Conservation (phyloP, 2,797 vertebrate genomes). For the Ctenochaetus hawaiiensis region DNA sequence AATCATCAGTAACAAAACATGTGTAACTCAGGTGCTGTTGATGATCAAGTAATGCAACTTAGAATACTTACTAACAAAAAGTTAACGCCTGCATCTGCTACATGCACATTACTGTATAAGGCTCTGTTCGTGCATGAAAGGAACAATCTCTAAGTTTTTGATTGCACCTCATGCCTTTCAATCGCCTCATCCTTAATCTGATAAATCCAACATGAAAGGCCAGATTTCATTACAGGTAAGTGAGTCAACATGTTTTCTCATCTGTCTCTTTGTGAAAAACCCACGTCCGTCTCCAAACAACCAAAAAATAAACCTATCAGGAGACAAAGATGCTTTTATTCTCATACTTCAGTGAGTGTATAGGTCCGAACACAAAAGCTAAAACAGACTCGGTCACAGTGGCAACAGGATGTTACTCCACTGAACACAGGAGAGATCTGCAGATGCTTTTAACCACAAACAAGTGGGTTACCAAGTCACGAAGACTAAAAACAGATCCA, state of each 20-base stretch:
- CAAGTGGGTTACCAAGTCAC: slow-evolving; percentile 73
- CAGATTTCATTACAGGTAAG: neutral
- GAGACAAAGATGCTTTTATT: neutral
- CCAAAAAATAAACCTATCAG: neutral
- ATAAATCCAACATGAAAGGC: neutral
- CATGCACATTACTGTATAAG: too few species aligned
- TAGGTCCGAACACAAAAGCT: slow-evolving; percentile 1
- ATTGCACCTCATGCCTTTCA: too few species aligned
- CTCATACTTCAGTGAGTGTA: neutral
- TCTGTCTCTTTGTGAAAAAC: neutral
- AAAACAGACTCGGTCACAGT: neutral
- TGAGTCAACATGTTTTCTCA: neutral
- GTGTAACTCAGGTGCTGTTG: too few species aligned
- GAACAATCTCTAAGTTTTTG: too few species aligned
- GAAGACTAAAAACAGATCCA: slow-evolving; percentile 35
- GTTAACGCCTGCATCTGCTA: too few species aligned
- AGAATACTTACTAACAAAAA: too few species aligned
- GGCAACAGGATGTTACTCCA: slow-evolving; percentile 40
- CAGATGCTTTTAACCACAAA: slow-evolving; percentile 60
- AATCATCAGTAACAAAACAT: too few species aligned
- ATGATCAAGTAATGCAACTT: too few species aligned
- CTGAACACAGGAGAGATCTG: slow-evolving; percentile 25
- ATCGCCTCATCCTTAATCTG: too few species aligned
- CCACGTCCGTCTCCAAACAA: neutral
- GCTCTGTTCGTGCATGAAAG: too few species aligned